A percentile compares a stretch with the other conserved stretches of the same genome.
These are phyloP conservation scores for Sandelia bainsii DNA, from an alignment of 2,797 vertebrate genomes.

Conservation along the genomic window DNA sequence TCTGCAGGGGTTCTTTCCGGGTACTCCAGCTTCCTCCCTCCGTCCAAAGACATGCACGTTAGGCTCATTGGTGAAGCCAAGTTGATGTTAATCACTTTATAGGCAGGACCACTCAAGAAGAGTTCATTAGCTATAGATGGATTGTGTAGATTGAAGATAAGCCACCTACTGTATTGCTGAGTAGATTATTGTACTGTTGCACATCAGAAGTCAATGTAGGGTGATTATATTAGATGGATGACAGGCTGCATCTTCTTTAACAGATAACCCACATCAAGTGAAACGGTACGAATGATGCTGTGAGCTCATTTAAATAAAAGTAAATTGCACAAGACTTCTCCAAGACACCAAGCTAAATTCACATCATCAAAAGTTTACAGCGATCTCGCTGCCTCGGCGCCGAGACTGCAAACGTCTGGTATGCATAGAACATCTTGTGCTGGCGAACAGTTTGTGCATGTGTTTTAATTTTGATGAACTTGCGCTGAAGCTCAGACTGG, in stretches of 20 bases:
- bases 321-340: not conserved
- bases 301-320: not conserved
- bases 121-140: slow-evolving; percentile 40
- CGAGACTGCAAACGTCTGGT: too few species aligned
- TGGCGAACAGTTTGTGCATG: too few species aligned
- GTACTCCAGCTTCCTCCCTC: too few species aligned
- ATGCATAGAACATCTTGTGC: too few species aligned
- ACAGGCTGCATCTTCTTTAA: slow-evolving; percentile 7
- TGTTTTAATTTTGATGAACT: too few species aligned
- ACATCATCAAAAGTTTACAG: not conserved
- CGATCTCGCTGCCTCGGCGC: not conserved
- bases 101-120: slow-evolving; percentile 7
- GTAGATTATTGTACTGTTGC: slow-evolving; percentile 38
- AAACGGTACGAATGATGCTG: not conserved
- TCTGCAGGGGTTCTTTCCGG: too few species aligned
- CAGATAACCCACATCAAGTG: not conserved
- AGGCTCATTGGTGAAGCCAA: too few species aligned
- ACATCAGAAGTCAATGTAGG: slow-evolving; percentile 25
- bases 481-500: not conserved
- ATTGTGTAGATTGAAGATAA: slow-evolving; percentile 50
- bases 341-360: not conserved
- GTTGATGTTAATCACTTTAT: slow-evolving; percentile 26
- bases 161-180: slow-evolving; percentile 37
- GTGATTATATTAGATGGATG: slow-evolving; percentile 10
- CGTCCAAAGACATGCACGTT: too few species aligned